phyloP scores from a whole-genome alignment of 2,888 invertebrate genomes.

The Gastracanthus pulcherrimus region DNA sequence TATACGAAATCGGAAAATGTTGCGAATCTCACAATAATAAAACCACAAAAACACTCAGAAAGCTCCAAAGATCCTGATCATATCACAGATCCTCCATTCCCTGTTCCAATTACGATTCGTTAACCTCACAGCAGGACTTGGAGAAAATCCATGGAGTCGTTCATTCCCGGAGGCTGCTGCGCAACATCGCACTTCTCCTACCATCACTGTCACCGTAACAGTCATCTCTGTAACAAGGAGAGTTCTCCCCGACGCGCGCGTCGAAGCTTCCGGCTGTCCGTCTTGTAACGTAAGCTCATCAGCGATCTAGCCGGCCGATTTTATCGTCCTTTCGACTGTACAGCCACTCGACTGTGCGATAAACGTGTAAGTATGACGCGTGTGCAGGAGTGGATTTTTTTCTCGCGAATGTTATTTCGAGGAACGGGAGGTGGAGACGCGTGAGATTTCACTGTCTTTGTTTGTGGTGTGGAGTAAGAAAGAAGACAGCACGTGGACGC shows the following conservation, averaged over 20 bases:
- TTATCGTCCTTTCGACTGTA: not conserved
- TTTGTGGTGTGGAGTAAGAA: no score
- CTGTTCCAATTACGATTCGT: no score
- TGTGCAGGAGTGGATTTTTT: not conserved
- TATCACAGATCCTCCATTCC: no score
- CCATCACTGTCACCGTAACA: slow-evolving; percentile 22
- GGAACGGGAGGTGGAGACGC: not conserved
- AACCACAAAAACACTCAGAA: no score
- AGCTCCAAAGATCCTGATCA: no score
- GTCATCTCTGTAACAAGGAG: not conserved
- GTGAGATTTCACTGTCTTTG: no score
- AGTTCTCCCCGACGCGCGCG: not conserved
- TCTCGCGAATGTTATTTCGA: not conserved
- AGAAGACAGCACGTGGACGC: no score
- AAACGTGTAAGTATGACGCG: not conserved
- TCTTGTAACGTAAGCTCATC: slow-evolving; percentile 25
- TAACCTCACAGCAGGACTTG: no score
- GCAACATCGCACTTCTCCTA: slow-evolving; percentile 1
- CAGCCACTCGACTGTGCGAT: not conserved
- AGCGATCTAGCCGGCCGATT: not conserved
- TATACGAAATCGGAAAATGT: no score
- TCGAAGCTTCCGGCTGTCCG: slow-evolving; percentile 19
- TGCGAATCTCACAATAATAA: no score
- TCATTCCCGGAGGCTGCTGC: not conserved
- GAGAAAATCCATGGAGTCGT: not conserved